Evolutionary conservation across 64 coral and sea anemone species (phyloP).

Genomic region (Montipora cactus): DNA sequence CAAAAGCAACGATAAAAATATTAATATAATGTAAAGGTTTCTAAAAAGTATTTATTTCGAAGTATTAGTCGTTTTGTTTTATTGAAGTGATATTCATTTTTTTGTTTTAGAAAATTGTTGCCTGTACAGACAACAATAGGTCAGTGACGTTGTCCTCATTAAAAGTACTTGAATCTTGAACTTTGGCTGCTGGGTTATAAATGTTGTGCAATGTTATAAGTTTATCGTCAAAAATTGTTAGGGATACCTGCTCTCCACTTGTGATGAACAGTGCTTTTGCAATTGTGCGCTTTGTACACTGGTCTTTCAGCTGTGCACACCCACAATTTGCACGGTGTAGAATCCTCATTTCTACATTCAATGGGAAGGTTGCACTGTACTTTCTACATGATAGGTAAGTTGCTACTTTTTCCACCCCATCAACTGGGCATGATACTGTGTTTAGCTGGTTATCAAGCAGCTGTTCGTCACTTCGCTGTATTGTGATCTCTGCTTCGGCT

Average conservation of each 20-base stretch:
- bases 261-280: constrained; percentile 20
- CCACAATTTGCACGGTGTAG: constrained; percentile 21
- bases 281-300: constrained; percentile 18
- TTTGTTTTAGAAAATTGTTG: constrained; percentile 9
- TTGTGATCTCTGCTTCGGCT: not conserved
- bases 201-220: constrained; percentile 16
- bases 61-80: not conserved
- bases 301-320: constrained; percentile 16
- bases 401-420: constrained; percentile 41
- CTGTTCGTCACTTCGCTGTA: constrained; percentile 25
- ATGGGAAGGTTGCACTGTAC: constrained; percentile 20
- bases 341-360: constrained; percentile 36
- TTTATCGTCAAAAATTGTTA: constrained; percentile 13
- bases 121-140: constrained; percentile 11
- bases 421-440: constrained; percentile 42
- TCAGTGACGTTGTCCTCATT: not conserved
- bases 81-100: constrained; percentile 7
- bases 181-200: not conserved
- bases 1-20: not conserved
- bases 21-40: not conserved
- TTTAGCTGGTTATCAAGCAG: constrained; percentile 3
- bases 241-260: constrained; percentile 15
- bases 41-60: not conserved
- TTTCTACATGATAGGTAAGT: constrained; percentile 41
- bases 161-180: constrained; percentile 6